Evolutionary conservation across 2,888 invertebrate genomes (phyloP), one percentile per base, ranked within the genome.

Genomic region (Dyspetes luteomarginatus): DNA sequence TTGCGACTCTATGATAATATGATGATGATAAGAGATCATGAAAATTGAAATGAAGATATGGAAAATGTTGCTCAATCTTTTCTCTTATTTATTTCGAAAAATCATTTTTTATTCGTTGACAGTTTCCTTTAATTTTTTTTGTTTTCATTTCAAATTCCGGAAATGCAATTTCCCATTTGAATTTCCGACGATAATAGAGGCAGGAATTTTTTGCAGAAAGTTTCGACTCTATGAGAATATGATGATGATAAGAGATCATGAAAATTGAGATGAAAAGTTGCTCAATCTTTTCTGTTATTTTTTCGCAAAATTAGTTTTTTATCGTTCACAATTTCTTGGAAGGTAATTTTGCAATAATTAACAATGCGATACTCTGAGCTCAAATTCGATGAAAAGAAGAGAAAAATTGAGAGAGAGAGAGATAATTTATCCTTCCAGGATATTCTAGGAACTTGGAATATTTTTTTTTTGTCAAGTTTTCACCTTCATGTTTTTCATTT

Each of bases 371-470:
- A 12, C 7, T 36, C 4, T 7, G 2, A 36, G 36, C 12, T 36
- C 36, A 9, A 5, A 65, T 30, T 50, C 50, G 12, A 19, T 5
- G 45, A 15, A 64, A 28, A 48, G 2, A 15, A 48, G n/a, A 24
- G 48, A 48, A 22, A n/a, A 28, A 28, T n/a, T n/a, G 36, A 28
- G 9, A n/a, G 5, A 17, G 0, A 9, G 15, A 12, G 19, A 64
- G 43, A 64, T 28, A 22, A 67, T 26, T 52, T 36, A 7, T 12
- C 12, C 17, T 24, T 15, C 2, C 28, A 4, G 5, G 65, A 19
- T n/a, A 58, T 65, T 56, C 56, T 24, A 28, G 48, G 65, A 74
- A 65, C 7, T 24, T 15, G 9, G 45, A 17, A 15, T 43, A 45
- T 17, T 45, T 45, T 17, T 1, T 45, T 45, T 45, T 45, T 45